Conservation (phyloP, 2,797 vertebrate species). For the Staurois parvus region DNA sequence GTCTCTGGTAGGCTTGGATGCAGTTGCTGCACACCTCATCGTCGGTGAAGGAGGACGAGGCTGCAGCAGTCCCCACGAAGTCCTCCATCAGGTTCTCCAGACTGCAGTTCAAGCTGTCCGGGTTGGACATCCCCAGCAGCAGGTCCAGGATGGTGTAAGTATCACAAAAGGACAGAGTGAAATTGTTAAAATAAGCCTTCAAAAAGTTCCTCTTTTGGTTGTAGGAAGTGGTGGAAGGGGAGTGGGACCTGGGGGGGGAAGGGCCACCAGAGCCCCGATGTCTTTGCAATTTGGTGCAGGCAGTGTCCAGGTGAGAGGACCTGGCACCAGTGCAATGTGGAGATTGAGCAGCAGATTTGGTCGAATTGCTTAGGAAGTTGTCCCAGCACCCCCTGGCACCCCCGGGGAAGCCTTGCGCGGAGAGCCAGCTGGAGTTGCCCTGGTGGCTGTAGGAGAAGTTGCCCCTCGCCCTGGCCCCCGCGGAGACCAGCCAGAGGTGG, state of each 20-base stretch:
- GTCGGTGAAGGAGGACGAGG: constrained; percentile 71
- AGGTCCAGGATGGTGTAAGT: constrained; percentile 84
- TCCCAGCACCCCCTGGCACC: constrained; percentile 72
- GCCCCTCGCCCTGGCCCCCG: constrained; percentile 76
- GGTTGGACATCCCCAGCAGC: constrained; percentile 82
- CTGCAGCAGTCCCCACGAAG: constrained; percentile 72
- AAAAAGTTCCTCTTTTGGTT: constrained; percentile 79
- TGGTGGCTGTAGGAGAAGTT: constrained; percentile 66
- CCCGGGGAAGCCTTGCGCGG: constrained; percentile 63
- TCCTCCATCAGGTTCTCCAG: constrained; percentile 80
- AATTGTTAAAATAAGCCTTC: constrained; percentile 84
- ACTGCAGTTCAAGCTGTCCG: constrained; percentile 85
- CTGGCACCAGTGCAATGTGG: constrained; percentile 67
- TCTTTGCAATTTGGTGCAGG: constrained; percentile 73
- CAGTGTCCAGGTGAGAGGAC: constrained; percentile 70
- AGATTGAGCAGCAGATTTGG: constrained; percentile 71
- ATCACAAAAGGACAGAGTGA: constrained; percentile 85
- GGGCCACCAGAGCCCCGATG: constrained; percentile 73
- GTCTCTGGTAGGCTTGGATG: constrained; percentile 82
- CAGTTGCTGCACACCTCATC: constrained; percentile 83
- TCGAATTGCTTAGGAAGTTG: constrained; percentile 75
- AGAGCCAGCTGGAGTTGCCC: constrained; percentile 61
- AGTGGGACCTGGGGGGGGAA: constrained; percentile 64
- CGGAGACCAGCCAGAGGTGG: constrained; percentile 81
- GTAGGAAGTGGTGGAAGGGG: constrained; percentile 69